Percentiles rank a stretch among this genome's conserved stretches.
Evolutionary conservation across 1,140 invertebrate species (phyloP).

Genomic region (Rhyzopertha dominica): DNA sequence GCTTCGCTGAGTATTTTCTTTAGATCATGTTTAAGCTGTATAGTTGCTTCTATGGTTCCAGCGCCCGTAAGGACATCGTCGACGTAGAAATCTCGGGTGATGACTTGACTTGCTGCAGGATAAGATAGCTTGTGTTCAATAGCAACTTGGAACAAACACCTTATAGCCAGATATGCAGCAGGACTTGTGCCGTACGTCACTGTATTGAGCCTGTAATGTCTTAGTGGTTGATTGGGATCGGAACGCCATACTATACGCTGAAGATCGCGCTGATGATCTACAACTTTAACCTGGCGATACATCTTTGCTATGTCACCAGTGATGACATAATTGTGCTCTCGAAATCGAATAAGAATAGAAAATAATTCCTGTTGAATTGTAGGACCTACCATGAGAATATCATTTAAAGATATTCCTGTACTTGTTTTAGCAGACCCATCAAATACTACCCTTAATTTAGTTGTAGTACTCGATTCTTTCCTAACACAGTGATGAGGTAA

Average conservation of each 20-base stretch:
- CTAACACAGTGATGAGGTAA: constrained; percentile 46
- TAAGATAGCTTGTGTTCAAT: constrained; percentile 17
- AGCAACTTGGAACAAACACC: constrained; percentile 28
- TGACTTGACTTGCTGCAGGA: constrained; percentile 18
- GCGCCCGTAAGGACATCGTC: constrained; percentile 40
- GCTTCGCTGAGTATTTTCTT: background rate
- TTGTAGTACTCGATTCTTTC: constrained; percentile 31
- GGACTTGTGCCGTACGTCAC: constrained; percentile 35
- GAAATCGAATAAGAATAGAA: constrained; percentile 21
- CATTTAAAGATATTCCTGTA: constrained; percentile 26
- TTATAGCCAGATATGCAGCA: constrained; percentile 31
- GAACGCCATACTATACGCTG: constrained; percentile 41
- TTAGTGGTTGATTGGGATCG: constrained; percentile 16
- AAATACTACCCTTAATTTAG: constrained; percentile 29
- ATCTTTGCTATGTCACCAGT: constrained; percentile 43
- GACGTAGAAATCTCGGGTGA: constrained; percentile 36
- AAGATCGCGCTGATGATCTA: constrained; percentile 24
- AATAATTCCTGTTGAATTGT: constrained; percentile 19
- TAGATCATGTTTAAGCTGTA: background rate
- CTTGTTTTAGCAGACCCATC: constrained; percentile 34
- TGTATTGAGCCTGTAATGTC: constrained; percentile 25
- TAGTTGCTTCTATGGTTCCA: constrained; percentile 5
- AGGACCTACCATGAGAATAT: constrained; percentile 19
- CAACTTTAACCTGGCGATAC: constrained; percentile 44
- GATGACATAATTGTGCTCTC: constrained; percentile 10